Conservation (phyloP, 1,140 invertebrate genomes). For the Harpegnathos saltator region DNA sequence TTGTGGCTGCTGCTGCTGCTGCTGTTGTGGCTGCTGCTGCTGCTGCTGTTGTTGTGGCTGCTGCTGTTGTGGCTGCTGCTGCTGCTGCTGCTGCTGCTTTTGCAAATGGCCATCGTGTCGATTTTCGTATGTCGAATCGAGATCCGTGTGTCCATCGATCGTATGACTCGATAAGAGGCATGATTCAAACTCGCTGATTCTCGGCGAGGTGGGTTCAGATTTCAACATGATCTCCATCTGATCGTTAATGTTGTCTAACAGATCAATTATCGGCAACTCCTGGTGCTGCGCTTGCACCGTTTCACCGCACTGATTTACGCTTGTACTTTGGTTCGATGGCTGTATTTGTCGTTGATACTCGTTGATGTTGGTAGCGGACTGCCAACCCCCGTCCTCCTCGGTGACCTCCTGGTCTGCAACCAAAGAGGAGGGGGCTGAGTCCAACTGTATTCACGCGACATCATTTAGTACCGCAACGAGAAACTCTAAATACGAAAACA, state of each 20-base stretch:
- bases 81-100: conserved; percentile 21
- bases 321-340: conserved; percentile 76
- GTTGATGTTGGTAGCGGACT: conserved; percentile 80
- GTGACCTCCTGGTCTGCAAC: conserved; percentile 86
- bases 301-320: conserved; percentile 71
- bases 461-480: conserved; percentile 44
- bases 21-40: conserved; percentile 12
- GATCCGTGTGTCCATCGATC: conserved; percentile 59
- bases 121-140: conserved; percentile 9
- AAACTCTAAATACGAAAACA: conserved; percentile 45
- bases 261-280: conserved; percentile 82
- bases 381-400: conserved; percentile 86
- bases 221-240: conserved; percentile 82
- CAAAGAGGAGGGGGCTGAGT: conserved; percentile 87
- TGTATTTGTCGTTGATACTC: conserved; percentile 74
- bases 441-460: conserved; percentile 77
- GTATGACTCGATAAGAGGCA: conserved; percentile 71
- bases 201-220: conserved; percentile 82
- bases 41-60: conserved; percentile 30
- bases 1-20: conserved; percentile 14
- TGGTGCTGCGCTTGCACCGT: conserved; percentile 68
- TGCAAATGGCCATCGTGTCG: neutral
- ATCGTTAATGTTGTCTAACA: conserved; percentile 83
- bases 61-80: conserved; percentile 51
- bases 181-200: conserved; percentile 77